phyloP scores from a whole-genome alignment of 2,113 vertebrate species.

The Oryctolagus cuniculus region DNA sequence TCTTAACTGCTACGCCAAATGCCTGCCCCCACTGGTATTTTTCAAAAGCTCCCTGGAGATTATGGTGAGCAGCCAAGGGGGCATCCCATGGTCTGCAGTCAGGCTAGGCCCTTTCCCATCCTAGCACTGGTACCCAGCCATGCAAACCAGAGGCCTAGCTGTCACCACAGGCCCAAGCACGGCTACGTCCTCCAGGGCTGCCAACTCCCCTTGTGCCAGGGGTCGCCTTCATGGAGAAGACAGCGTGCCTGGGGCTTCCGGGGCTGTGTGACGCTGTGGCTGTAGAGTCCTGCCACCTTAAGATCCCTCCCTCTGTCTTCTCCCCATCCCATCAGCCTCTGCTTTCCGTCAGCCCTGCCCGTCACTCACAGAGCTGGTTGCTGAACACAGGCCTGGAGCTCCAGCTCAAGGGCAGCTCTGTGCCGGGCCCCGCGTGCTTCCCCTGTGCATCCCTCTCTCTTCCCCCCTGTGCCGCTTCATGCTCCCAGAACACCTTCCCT shows the following conservation, averaged over 20 bases:
- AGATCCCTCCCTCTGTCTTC: not conserved
- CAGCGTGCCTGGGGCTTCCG: not conserved
- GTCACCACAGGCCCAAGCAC: not conserved
- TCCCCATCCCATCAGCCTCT: not conserved
- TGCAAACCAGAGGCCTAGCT: not conserved
- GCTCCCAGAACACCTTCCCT: constrained; percentile 18
- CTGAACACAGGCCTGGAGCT: not conserved
- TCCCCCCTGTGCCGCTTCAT: not conserved
- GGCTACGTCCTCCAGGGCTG: not conserved
- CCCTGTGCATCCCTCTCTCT: not conserved
- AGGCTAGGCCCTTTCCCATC: not conserved
- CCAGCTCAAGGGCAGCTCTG: not conserved
- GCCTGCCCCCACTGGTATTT: not conserved
- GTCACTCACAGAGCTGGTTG: not conserved
- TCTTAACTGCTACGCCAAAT: too few relatives aligned
- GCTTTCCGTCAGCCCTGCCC: not conserved
- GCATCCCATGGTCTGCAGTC: not conserved
- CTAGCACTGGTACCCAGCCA: not conserved
- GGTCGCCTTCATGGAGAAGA: not conserved
- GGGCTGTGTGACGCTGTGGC: not conserved
- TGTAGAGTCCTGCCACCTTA: not conserved
- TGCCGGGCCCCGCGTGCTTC: not conserved
- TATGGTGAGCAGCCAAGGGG: not conserved
- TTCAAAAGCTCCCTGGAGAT: not conserved
- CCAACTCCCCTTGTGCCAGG: too few relatives aligned